Evolutionary conservation across 2,797 vertebrate species (phyloP).

Genomic region (Peromyscus aztecus): DNA sequence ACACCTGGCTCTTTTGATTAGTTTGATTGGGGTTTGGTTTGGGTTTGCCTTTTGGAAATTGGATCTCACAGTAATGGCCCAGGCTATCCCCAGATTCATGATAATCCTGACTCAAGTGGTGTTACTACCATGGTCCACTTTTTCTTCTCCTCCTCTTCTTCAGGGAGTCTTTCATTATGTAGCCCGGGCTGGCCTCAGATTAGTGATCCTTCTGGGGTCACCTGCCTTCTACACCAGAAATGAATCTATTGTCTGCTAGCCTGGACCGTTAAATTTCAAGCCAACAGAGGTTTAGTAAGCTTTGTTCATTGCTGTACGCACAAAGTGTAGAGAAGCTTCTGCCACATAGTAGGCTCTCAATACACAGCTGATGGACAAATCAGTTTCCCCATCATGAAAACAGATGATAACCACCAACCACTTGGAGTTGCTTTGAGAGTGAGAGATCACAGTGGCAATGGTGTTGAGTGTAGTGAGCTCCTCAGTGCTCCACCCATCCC

Average conservation of each 20-base stretch:
- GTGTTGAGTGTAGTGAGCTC: background rate
- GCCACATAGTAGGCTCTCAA: background rate
- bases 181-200: background rate
- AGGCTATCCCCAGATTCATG: background rate
- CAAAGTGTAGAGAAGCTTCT: background rate
- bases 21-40: too few species aligned
- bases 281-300: background rate
- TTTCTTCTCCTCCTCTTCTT: too few species aligned
- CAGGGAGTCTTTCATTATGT: background rate
- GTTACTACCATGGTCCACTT: background rate
- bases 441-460: background rate
- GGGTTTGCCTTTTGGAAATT: background rate
- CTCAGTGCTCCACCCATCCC: background rate
- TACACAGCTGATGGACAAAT: background rate
- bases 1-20: background rate
- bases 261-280: background rate
- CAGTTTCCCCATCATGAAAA: slow-evolving; percentile 26
- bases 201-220: background rate
- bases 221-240: background rate
- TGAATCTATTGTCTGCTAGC: background rate
- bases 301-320: background rate
- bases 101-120: background rate
- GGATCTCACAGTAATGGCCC: background rate
- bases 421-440: background rate
- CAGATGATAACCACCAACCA: background rate